These are phyloP conservation scores for Macrosoma leucophasiata DNA, from an alignment of 2,888 invertebrate species.

Conservation along the genomic window DNA sequence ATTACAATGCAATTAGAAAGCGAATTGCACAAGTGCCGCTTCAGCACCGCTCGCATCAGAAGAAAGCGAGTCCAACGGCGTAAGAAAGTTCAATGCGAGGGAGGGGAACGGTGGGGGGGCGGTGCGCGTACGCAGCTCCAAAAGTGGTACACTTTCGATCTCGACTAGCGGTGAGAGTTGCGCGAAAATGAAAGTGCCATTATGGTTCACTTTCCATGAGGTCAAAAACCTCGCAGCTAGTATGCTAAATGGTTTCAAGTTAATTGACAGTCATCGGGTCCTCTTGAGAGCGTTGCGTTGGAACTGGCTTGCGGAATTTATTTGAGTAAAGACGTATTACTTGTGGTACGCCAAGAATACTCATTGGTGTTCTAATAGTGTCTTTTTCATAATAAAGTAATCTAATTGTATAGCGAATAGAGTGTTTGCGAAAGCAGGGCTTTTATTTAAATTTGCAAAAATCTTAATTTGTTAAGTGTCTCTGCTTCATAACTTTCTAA, in stretches of 20 bases:
- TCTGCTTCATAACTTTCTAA: too few species aligned
- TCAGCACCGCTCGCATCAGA: conserved; percentile 42
- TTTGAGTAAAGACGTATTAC: too few species aligned
- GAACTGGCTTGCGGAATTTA: too few species aligned
- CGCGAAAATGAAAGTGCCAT: conserved; percentile 78
- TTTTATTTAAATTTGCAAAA: too few species aligned
- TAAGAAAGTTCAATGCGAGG: conserved; percentile 58
- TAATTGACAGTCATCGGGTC: conserved; percentile 45
- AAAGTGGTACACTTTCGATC: conserved; percentile 75
- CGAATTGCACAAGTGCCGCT: conserved; percentile 64
- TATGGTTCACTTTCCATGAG: conserved; percentile 72
- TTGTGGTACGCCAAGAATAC: too few species aligned
- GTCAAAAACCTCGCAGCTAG: conserved; percentile 57
- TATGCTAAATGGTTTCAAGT: conserved; percentile 44
- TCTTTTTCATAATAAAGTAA: too few species aligned
- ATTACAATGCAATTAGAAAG: conserved; percentile 75
- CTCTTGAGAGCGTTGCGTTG: too few species aligned
- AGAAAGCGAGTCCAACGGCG: conserved; percentile 64
- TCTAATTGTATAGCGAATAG: too few species aligned
- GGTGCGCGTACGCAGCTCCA: conserved; percentile 64
- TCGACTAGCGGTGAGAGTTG: conserved; percentile 73
- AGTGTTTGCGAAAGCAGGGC: too few species aligned
- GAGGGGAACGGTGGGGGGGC: conserved; percentile 32
- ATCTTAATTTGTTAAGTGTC: too few species aligned
- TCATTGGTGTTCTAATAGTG: too few species aligned